Conservation (phyloP, 2,113 vertebrate species). For the Cynopterus brachyotis region DNA sequence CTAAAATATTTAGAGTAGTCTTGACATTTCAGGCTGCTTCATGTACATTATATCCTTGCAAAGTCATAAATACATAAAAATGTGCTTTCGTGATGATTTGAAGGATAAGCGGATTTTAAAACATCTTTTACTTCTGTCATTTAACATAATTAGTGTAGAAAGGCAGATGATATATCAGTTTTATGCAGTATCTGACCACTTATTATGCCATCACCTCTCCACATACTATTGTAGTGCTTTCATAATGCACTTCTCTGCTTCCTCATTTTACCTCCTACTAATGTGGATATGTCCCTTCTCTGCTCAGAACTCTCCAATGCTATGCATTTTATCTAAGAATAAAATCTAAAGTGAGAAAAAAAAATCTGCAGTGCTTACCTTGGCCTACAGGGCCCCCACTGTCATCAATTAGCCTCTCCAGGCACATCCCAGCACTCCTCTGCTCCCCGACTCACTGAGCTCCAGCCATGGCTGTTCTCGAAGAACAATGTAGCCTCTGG, state of each 20-base stretch:
- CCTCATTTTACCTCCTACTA: background rate
- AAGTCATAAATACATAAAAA: background rate
- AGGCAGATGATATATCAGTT: background rate
- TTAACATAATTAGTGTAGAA: background rate
- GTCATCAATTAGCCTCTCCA: background rate
- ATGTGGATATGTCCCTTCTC: background rate
- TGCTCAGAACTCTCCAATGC: background rate
- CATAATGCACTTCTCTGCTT: background rate
- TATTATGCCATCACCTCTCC: background rate
- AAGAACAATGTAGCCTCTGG: background rate
- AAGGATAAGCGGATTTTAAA: background rate
- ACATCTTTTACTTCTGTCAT: background rate
- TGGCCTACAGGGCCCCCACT: too few relatives aligned
- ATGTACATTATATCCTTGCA: background rate
- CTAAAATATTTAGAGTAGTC: too few relatives aligned
- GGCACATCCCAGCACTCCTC: too few relatives aligned
- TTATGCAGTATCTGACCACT: background rate
- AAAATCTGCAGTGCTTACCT: background rate
- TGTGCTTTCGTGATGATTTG: background rate
- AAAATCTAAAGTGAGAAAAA: background rate
- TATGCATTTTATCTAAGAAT: background rate
- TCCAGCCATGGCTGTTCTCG: background rate
- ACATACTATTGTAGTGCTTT: background rate
- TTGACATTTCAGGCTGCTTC: background rate
- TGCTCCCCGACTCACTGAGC: too few relatives aligned